These are phyloP conservation scores for Muscina levida DNA, from an alignment of 2,888 invertebrate species.

Conservation along the genomic window DNA sequence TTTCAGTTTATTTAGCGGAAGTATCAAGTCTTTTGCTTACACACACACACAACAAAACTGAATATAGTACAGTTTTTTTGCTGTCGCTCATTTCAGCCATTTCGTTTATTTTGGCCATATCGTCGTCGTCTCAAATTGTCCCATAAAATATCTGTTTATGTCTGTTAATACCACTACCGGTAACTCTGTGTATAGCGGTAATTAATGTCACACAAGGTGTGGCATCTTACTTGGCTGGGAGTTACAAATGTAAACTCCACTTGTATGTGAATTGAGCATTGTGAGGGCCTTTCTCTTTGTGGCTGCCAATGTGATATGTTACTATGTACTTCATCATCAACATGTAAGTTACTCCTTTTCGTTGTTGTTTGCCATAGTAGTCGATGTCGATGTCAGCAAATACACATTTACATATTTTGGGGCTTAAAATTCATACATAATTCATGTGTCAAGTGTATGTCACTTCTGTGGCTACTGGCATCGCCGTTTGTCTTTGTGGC, in stretches of 20 bases:
- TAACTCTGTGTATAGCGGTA: conserved; percentile 10
- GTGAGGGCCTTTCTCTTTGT: conserved; percentile 23
- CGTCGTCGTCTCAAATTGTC: too few species aligned
- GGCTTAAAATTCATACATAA: conserved; percentile 67
- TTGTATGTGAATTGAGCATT: conserved; percentile 18
- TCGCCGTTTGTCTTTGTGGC: conserved; percentile 56
- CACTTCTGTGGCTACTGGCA: conserved; percentile 76
- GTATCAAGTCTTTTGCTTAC: too few species aligned
- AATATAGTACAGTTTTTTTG: background rate
- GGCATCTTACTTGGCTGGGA: background rate
- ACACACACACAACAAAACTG: background rate
- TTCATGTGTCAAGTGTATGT: conserved; percentile 76
- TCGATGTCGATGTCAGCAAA: background rate
- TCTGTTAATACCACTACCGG: background rate
- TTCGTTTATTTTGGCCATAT: background rate
- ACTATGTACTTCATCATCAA: background rate
- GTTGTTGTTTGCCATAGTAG: background rate
- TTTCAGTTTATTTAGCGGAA: too few species aligned
- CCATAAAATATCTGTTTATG: background rate
- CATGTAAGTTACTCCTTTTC: background rate
- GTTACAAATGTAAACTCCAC: too few species aligned
- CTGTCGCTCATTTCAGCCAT: conserved; percentile 11
- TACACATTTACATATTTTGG: conserved; percentile 20
- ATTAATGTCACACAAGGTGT: conserved; percentile 51
- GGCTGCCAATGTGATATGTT: background rate